phyloP scores from a whole-genome alignment of 2,113 vertebrate species.

The Apodemus sylvaticus region DNA sequence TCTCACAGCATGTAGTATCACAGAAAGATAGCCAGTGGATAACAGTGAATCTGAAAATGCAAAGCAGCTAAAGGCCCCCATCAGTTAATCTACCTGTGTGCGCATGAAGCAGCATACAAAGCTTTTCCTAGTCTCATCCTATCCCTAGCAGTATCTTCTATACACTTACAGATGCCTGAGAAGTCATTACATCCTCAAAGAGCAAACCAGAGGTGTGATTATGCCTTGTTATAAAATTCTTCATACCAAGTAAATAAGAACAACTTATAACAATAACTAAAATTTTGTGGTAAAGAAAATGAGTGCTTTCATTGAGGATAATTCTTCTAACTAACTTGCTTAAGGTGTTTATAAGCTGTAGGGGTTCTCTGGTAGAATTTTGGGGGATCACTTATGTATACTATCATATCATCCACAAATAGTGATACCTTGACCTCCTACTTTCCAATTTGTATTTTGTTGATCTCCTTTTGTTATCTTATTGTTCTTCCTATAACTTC shows the following conservation, averaged over 20 bases:
- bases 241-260: slow-evolving; percentile 7
- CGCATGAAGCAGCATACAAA: background rate
- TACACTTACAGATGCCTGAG: background rate
- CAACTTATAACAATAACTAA: background rate
- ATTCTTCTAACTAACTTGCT: background rate
- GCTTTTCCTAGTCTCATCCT: background rate
- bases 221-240: slow-evolving; percentile 20
- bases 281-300: slow-evolving; percentile 37
- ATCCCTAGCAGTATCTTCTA: background rate
- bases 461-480: no score
- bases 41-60: background rate
- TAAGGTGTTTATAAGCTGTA: no score
- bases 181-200: background rate
- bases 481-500: no score
- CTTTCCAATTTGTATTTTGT: no score
- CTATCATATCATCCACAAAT: no score
- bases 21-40: background rate
- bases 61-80: background rate
- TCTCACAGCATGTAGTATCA: background rate
- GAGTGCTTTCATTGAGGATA: slow-evolving; percentile 26
- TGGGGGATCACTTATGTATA: no score
- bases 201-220: background rate
- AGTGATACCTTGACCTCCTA: no score
- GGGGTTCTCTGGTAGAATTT: no score
- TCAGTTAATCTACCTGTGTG: background rate